Base-by-base conservation (phyloP, 2,888 invertebrate species). In the Hemaris fuciformis region DNA sequence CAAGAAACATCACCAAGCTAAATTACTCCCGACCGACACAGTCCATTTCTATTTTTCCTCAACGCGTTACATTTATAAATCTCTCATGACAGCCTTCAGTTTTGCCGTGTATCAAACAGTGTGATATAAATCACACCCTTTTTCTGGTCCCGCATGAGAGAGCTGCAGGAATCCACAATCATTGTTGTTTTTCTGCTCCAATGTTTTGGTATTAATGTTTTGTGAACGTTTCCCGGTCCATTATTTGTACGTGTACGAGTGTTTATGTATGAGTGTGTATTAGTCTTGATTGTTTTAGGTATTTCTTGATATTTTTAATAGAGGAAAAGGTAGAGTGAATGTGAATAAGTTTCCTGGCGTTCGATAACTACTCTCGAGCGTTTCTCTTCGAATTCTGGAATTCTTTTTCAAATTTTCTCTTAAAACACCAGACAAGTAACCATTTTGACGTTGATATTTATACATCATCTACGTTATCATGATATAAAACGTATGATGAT, bases 121-220 rank as follows among this genome's bases (percentile, higher is more conserved):
- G 66, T 18, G 66, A 69, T 76, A 84, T 85, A 83, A 84, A 85
- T 85, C 84, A 84, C 64, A 60, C 66, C 67, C 68, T 77, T 80
- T 78, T 76, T 76, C 76, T 69, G 74, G 75, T 74, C 73, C 74
- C 66, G 63, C 63, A 68, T 72, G 22, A 57, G 22, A 1, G 23
- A 8, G 15, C 27, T 13, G 38, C n/a, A 27, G 31, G 27, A 15
- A 15, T 18, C 27, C 10, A 53, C 31, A 53, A 31, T 53, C 27
- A 53, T 53, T 53, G 46, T 46, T 46, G 53, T 53, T 53, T 53
- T 53, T 53, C 27, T 53, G 27, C 53, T 22, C 18, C 13, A 18
- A 53, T 53, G 53, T 53, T 31, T 7, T 31, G 15, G 53, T 53
- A 53, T 53, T 53, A 53, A 53, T 53, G 18, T 53, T 53, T 31